A percentile compares a stretch with the other conserved stretches of the same genome.
phyloP scores from a whole-genome alignment of 2,797 vertebrate species.

The Xenentodon cancila region DNA sequence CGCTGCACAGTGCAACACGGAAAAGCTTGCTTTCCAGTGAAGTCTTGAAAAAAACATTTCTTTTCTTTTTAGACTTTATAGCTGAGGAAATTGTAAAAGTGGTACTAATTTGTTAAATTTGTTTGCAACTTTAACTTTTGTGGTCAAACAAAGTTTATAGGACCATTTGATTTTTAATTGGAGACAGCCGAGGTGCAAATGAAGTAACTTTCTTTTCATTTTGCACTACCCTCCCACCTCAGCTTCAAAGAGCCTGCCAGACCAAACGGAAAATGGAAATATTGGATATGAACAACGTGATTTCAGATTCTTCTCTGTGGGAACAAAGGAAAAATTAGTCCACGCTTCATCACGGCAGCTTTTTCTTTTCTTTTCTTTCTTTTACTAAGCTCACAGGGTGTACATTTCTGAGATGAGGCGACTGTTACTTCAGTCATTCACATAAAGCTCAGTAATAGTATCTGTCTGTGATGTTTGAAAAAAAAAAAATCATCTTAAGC shows the following conservation, averaged over 20 bases:
- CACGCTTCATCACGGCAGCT: constrained; percentile 43
- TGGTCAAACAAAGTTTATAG: neutral
- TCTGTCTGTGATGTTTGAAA: constrained; percentile 5
- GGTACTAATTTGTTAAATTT: neutral
- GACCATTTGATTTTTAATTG: neutral
- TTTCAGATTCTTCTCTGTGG: constrained; percentile 27
- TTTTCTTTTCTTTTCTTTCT: too few relatives aligned
- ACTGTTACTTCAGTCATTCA: constrained; percentile 14
- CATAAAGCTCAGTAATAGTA: constrained; percentile 6
- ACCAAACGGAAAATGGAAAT: constrained; percentile 65
- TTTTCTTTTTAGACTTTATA: constrained; percentile 17
- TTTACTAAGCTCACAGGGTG: constrained; percentile 63
- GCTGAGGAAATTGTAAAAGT: neutral
- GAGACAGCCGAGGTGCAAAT: constrained; percentile 1
- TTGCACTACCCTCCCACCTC: neutral
- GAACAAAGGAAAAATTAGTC: constrained; percentile 48
- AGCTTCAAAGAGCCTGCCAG: constrained; percentile 58
- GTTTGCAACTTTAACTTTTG: neutral
- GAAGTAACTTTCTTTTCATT: neutral
- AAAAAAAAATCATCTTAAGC: constrained; percentile 3
- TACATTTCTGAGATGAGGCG: constrained; percentile 10
- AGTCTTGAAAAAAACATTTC: neutral
- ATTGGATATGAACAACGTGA: constrained; percentile 68
- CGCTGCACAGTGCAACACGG: constrained; percentile 27
- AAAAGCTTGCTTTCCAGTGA: constrained; percentile 36